These are phyloP conservation scores for Romanogobio albipinnatus DNA, from an alignment of 2,113 vertebrate species.

Conservation along the genomic window DNA sequence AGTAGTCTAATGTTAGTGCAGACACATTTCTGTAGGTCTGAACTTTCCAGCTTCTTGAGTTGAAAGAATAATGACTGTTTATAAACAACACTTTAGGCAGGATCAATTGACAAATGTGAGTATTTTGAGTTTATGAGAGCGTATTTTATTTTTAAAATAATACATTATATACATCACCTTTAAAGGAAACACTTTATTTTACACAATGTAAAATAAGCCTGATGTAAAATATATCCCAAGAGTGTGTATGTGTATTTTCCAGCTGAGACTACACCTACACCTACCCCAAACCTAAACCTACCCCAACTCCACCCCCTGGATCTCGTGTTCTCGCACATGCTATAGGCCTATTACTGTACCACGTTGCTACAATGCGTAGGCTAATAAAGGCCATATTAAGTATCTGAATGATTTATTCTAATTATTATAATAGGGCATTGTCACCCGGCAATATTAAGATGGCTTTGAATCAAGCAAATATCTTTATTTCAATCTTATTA, in stretches of 20 bases:
- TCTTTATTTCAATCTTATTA: conserved; percentile 1
- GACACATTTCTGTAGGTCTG: background rate
- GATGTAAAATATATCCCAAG: too few species aligned
- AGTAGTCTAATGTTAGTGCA: background rate
- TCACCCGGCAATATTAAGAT: background rate
- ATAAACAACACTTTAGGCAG: background rate
- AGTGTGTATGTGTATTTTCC: too few species aligned
- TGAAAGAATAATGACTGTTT: background rate
- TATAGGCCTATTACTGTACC: too few species aligned
- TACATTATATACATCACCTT: background rate
- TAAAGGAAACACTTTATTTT: background rate
- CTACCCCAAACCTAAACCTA: too few species aligned
- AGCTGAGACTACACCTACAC: too few species aligned
- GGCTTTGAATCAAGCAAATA: background rate
- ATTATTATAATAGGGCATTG: background rate
- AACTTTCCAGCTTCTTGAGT: background rate
- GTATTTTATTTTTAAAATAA: too few species aligned
- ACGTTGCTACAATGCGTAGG: background rate
- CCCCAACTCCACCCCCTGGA: too few species aligned
- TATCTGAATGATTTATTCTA: background rate
- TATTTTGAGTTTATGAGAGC: background rate
- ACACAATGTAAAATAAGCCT: too few species aligned
- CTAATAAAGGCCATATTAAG: background rate
- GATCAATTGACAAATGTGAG: background rate
- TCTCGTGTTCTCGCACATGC: too few species aligned